Evolutionary conservation across 2,888 invertebrate genomes (phyloP), one percentile per base, ranked within the genome.

Genomic region (Sialis fuliginosa): DNA sequence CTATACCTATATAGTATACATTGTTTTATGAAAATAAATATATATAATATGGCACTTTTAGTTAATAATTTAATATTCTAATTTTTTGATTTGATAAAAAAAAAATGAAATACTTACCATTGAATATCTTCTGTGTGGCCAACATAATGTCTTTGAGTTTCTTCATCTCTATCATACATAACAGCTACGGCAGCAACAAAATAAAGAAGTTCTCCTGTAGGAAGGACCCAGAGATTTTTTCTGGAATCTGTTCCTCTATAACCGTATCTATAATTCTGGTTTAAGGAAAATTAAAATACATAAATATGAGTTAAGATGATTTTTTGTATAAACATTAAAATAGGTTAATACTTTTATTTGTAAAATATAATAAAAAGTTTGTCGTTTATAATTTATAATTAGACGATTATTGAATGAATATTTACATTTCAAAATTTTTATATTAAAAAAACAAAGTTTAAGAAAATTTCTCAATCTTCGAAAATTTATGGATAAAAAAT

Each of bases 101-200:
- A 44, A 12, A 9, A 41, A 42, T 40, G 33, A 32, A 8, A 32
- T 33, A 53, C 60, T 63, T 62, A 91, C 91, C 88, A 90, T 64
- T 89, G 87, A 54, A 93, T 89, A 56, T 93, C 92, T 63, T 92
- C 91, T 0, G 88, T 92, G 60, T 93, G 93, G 6, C 89, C 91
- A 8, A 74, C 79, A 58, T 93, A 93, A 62, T 92, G 91, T 52
- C 91, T 70, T 67, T 93, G 93, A 1, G 81, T 74, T 58, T 90
- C 88, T 61, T 86, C 85, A 51, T 85, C 84, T 42, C 86, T 74
- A 62, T 92, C 88, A 59, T 83, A 86, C 65, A 93, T 75, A 32
- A 93, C 79, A 0, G 88, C 92, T 1, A 92, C 85, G 0, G 91
- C 86, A 1, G 90, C 90, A n/a, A 92, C 91, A 60, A 82, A 89